Percentiles rank a stretch among this genome's conserved stretches.
phyloP scores from a whole-genome alignment of 2,888 invertebrate species.

The Pilophorus perplexus region DNA sequence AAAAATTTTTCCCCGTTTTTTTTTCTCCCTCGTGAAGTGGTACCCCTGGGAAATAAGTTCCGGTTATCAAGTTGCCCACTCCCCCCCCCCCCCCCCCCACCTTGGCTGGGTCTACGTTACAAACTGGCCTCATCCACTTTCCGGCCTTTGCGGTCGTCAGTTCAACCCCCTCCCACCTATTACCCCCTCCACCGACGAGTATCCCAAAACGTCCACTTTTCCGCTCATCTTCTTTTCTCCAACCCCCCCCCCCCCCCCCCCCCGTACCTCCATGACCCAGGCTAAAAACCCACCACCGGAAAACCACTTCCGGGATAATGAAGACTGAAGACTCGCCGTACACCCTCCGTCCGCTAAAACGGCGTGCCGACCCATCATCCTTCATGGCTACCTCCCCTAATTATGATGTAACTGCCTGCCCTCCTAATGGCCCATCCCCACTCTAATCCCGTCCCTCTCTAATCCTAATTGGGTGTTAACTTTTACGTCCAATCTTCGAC shows the following conservation, averaged over 20 bases:
- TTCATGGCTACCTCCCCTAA: background rate
- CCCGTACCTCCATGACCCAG: background rate
- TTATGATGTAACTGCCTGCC: background rate
- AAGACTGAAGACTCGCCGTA: background rate
- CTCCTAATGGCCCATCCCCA: too few species aligned
- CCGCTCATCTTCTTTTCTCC: background rate
- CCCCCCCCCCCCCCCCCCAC: background rate
- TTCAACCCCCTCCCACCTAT: background rate
- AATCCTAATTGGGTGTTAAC: too few species aligned
- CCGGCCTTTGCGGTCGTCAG: slow-evolving; percentile 1
- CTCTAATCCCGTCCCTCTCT: too few species aligned
- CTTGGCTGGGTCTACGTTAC: background rate
- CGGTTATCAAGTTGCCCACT: background rate
- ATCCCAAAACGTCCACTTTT: too few species aligned
- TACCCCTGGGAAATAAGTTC: slow-evolving; percentile 12
- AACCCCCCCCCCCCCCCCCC: background rate
- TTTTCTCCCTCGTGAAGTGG: background rate
- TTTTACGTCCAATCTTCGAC: too few species aligned
- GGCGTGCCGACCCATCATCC: background rate
- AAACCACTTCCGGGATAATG: slow-evolving; percentile 19
- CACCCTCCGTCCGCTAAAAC: background rate
- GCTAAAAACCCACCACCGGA: too few species aligned
- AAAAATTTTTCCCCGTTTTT: background rate
- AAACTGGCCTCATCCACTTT: background rate
- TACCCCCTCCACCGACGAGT: background rate